Evolutionary conservation across 2,113 vertebrate genomes (phyloP), one percentile per base, ranked within the genome.

Genomic region (Gallinago media): DNA sequence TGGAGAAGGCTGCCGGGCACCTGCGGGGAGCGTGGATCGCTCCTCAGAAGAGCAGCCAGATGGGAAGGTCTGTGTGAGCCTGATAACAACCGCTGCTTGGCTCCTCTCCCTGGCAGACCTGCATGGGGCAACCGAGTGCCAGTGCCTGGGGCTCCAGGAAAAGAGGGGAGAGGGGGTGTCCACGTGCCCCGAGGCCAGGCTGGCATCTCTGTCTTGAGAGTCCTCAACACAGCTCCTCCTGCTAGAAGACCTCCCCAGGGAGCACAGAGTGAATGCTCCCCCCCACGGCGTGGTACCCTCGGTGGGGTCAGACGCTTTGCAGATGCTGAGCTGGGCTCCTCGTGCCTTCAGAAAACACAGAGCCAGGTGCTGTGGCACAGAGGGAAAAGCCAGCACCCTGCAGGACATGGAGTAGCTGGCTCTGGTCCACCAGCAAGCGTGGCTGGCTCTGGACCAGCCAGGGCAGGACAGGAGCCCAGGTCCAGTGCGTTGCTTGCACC

Each of bases 251-350:
- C 7, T 9, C 42, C 38, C 67, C 25, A 21, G 74, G 59, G 68
- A 62, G 65, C 2, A 36, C 36, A 32, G 59, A 26, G 59, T 0
- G 5, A 73, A 6, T 20, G 49, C 62, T 68, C 31, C 20, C 3
- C 7, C 55, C 32, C 26, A 4, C 0, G 0, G 38, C 0, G 1
- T 38, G 15, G 4, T 26, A 13, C 44, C 63, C 68, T 58, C 0
- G 1, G 32, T 47, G 80, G 6, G 2, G 22, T 50, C 46, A 65
- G 44, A 34, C 38, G 8, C 44, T 27, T 15, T 38, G 63, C 47
- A 65, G 44, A 6, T 8, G 54, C 89, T 46, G 75, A 75, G 34
- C 76, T 38, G 34, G 79, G 34, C 40, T 84, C 74, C 68, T 74
- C 1, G 0, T 8, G 36, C 34, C 31, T 12, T 2, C 0, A 0